A percentile compares a stretch with the other conserved stretches of the same genome.
These are phyloP conservation scores for Drosophila hamatofila DNA, from an alignment of 2,888 invertebrate species.

Conservation along the genomic window DNA sequence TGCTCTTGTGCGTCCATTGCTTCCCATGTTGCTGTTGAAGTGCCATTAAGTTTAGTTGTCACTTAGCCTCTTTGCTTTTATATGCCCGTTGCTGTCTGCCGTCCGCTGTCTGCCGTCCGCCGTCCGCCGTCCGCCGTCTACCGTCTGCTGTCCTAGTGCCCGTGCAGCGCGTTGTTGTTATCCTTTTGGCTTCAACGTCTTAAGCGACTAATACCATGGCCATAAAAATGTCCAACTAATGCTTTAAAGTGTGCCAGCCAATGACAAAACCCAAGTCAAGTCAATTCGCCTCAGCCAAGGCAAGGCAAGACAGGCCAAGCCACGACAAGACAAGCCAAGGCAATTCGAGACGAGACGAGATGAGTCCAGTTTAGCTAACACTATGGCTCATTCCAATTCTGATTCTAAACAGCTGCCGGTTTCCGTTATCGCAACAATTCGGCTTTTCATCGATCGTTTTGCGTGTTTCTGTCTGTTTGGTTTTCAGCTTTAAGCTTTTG, in stretches of 20 bases:
- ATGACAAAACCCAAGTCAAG: constrained; percentile 53
- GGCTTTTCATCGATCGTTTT: constrained; percentile 74
- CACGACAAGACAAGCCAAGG: constrained; percentile 15
- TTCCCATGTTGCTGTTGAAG: constrained; percentile 83
- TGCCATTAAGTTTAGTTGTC: constrained; percentile 84
- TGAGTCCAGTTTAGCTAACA: constrained; percentile 31
- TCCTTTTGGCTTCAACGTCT: constrained; percentile 82
- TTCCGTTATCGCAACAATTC: constrained; percentile 53
- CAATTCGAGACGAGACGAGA: constrained; percentile 17
- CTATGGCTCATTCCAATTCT: constrained; percentile 14
- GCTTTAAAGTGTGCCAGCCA: constrained; percentile 80
- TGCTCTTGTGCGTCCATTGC: constrained; percentile 80
- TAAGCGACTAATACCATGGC: constrained; percentile 81
- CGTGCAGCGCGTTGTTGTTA: constrained; percentile 67
- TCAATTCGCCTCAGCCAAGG: constrained; percentile 42
- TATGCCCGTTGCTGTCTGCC: constrained; percentile 56
- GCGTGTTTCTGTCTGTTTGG: constrained; percentile 68
- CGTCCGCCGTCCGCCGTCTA: constrained; percentile 25
- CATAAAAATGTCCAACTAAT: constrained; percentile 82
- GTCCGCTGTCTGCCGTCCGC: constrained; percentile 18
- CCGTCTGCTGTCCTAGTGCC: constrained; percentile 9
- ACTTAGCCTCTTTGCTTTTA: constrained; percentile 84
- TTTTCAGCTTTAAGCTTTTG: constrained; percentile 69
- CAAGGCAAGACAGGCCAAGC: constrained; percentile 1
- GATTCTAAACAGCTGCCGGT: constrained; percentile 35